Conservation (phyloP, 2,888 invertebrate species). For the Creontiades dilutus region DNA sequence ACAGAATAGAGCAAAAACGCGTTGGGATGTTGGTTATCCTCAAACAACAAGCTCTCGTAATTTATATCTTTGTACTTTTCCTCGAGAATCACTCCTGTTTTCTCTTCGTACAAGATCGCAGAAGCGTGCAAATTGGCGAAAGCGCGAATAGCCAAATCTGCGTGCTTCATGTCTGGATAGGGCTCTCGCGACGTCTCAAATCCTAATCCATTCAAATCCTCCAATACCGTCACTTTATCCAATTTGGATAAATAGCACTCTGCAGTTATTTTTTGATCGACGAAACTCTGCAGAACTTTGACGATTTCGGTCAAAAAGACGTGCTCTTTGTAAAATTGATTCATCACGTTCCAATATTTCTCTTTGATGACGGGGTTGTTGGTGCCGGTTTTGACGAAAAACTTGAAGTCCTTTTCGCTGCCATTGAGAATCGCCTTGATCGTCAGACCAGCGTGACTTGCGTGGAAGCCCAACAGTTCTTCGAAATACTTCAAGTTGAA, state of each 20-base stretch:
- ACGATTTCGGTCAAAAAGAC: slow-evolving; percentile 68
- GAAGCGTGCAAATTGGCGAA: slow-evolving; percentile 73
- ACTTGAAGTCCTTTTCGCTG: slow-evolving; percentile 57
- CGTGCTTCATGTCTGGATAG: slow-evolving; percentile 53
- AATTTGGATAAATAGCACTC: slow-evolving; percentile 72
- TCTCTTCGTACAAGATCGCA: slow-evolving; percentile 69
- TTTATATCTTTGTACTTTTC: slow-evolving; percentile 67
- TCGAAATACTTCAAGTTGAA: slow-evolving; percentile 66
- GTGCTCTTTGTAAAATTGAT: slow-evolving; percentile 72
- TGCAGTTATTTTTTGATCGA: slow-evolving; percentile 71
- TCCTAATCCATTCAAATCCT: slow-evolving; percentile 65
- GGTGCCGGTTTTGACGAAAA: slow-evolving; percentile 72
- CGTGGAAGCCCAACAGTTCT: slow-evolving; percentile 72
- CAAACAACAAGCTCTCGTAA: slow-evolving; percentile 70
- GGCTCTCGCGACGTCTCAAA: slow-evolving; percentile 59
- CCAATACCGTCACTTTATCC: slow-evolving; percentile 70
- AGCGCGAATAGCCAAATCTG: slow-evolving; percentile 65
- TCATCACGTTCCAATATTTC: slow-evolving; percentile 65
- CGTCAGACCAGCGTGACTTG: slow-evolving; percentile 69
- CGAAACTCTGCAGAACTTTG: slow-evolving; percentile 67
- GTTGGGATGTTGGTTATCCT: slow-evolving; percentile 5
- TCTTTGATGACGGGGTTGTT: slow-evolving; percentile 64
- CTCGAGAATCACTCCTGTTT: slow-evolving; percentile 49
- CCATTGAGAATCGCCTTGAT: slow-evolving; percentile 66
- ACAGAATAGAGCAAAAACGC: slow-evolving; percentile 61